phyloP scores from a whole-genome alignment of 2,113 vertebrate genomes.

The Chlamydotis undulata region DNA sequence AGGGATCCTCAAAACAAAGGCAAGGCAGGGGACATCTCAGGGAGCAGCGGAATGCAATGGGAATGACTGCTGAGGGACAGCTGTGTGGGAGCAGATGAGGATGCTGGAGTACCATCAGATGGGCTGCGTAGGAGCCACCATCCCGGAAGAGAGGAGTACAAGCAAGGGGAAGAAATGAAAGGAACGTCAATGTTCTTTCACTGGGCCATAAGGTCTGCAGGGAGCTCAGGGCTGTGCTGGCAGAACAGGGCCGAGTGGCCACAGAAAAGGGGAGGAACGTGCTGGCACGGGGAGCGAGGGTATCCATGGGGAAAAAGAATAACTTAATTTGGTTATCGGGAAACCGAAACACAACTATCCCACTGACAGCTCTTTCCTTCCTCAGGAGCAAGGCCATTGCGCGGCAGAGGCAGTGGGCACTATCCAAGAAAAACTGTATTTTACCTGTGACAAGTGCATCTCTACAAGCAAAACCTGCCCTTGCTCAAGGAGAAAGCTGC shows the following conservation, averaged over 20 bases:
- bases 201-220: background rate
- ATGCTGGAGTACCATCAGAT: background rate
- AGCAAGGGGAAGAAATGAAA: background rate
- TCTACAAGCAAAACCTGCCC: background rate
- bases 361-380: background rate
- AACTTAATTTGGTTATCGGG: too few species aligned
- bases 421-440: fast-evolving
- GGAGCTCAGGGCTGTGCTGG: background rate
- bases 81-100: background rate
- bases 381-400: background rate
- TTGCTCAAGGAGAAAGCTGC: slow-evolving; percentile 47
- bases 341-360: background rate
- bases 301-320: background rate
- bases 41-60: background rate
- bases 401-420: background rate
- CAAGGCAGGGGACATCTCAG: background rate
- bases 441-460: background rate
- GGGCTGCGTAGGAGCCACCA: background rate
- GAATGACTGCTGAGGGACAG: background rate
- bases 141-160: background rate
- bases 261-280: too few species aligned
- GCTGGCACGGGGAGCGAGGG: background rate
- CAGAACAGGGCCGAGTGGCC: background rate
- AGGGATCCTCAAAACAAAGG: background rate
- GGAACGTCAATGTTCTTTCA: background rate